phyloP scores from a whole-genome alignment of 2,797 vertebrate genomes.

The Lepilemur septentrionalis region DNA sequence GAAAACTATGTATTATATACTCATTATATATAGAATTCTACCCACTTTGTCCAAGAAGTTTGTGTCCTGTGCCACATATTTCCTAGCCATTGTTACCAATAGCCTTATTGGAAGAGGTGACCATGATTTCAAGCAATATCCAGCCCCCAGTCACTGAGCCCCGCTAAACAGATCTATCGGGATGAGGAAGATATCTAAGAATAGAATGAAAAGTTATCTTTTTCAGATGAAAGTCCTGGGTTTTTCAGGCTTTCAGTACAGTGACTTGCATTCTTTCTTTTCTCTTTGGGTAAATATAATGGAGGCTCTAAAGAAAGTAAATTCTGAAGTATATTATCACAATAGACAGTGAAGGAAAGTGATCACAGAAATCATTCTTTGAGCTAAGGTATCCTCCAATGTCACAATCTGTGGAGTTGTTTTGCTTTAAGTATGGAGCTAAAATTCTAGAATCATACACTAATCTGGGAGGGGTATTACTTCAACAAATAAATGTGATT shows the following conservation, averaged over 20 bases:
- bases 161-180: background rate
- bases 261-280: background rate
- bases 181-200: background rate
- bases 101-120: background rate
- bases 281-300: background rate
- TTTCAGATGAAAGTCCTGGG: background rate
- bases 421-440: background rate
- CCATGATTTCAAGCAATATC: background rate
- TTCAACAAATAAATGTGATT: slow-evolving; percentile 8
- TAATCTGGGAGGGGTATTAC: background rate
- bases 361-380: background rate
- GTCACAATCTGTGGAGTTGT: background rate
- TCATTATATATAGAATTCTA: background rate
- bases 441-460: background rate
- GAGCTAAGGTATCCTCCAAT: background rate
- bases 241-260: background rate
- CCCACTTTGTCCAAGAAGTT: background rate
- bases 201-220: slow-evolving; percentile 7
- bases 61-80: background rate
- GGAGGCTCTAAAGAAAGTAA: background rate
- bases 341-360: background rate
- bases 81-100: background rate
- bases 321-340: background rate
- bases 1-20: background rate
- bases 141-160: background rate